Evolutionary conservation across 2,113 vertebrate genomes (phyloP).

Genomic region (Tachuris rubrigastra): DNA sequence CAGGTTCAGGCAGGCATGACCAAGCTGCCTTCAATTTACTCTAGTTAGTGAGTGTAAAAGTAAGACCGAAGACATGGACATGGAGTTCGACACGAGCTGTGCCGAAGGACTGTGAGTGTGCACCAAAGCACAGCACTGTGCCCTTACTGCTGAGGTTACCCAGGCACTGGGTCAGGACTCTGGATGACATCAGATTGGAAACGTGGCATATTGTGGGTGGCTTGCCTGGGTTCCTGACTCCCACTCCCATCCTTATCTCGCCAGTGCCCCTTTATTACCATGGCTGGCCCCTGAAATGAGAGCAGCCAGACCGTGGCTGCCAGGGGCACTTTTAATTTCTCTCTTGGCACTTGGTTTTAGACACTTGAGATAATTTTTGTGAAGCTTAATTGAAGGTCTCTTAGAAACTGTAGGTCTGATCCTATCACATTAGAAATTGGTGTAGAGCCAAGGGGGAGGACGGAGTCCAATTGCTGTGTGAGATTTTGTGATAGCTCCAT

Average conservation of each 20-base stretch:
- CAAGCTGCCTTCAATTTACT: slow-evolving; percentile 60
- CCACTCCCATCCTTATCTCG: background rate
- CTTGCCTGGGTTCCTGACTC: background rate
- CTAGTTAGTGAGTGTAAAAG: slow-evolving; percentile 9
- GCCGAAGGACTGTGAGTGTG: background rate
- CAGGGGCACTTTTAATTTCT: slow-evolving; percentile 51
- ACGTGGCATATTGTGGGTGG: background rate
- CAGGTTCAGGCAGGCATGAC: slow-evolving; percentile 61
- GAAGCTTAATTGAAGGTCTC: slow-evolving; percentile 63
- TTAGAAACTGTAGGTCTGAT: slow-evolving; percentile 43
- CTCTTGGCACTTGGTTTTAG: slow-evolving; percentile 47
- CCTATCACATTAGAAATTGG: slow-evolving; percentile 29
- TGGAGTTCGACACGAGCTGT: background rate
- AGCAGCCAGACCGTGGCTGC: slow-evolving; percentile 27
- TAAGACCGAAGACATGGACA: slow-evolving; percentile 42
- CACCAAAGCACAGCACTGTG: background rate
- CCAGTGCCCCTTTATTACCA: slow-evolving; percentile 42
- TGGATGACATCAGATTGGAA: background rate
- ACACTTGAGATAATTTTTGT: slow-evolving; percentile 56
- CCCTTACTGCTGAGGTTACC: background rate
- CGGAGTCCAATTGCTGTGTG: slow-evolving; percentile 3
- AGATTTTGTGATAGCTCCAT: slow-evolving; percentile 49
- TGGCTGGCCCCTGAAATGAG: slow-evolving; percentile 19
- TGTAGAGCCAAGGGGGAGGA: slow-evolving; percentile 37
- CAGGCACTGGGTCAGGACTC: background rate